Evolutionary conservation across 1,140 invertebrate species (phyloP), one percentile per base, ranked within the genome.

Genomic region (Camponotus pennsylvanicus): DNA sequence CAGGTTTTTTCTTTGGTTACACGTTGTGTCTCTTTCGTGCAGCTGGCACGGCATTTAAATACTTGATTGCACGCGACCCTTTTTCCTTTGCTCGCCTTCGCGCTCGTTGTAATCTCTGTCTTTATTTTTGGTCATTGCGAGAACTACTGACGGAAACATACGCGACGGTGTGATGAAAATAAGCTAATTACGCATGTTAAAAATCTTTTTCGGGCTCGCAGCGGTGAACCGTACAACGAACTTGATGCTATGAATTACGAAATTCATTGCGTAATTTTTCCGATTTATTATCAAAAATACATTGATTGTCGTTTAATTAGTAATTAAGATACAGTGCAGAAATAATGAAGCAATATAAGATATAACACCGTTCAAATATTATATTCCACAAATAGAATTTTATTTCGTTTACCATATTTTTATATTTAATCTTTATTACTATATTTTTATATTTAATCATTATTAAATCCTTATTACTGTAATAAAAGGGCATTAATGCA

Each of bases 141-240:
- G 37, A 61, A 82, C 73, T 67, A 71, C 55, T 59, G 79, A 42
- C 66, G 52, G n/a, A 9, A 49, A 82, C 66, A 34, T 57, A 61
- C 37, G 15, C 67, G 27, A n/a, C 64, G n/a, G 34, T 70, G 49
- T 61, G 37, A 75, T 40, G 79, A 83, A 83, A 75, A 73, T 83
- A 83, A 73, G 79, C 55, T 83, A 73, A 83, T 83, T 83, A 70
- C 9, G 18, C 55, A 83, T 73, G 69, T 83, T 75, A 73, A 75
- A 70, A 61, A 32, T 2, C 40, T 83, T 83, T 63, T 75, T 8
- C 15, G 55, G 13, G 4, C 4, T 34, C 21, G 40, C 78, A 61
- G 69, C 32, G 40, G 71, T 55, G 55, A 73, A 61, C 69, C n/a
- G 55, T 32, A 11, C 57, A 71, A 71, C 55, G 37, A 71, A 67